These are phyloP conservation scores for Cryptocephalus moraei DNA, from an alignment of 2,888 invertebrate species.

Conservation along the genomic window DNA sequence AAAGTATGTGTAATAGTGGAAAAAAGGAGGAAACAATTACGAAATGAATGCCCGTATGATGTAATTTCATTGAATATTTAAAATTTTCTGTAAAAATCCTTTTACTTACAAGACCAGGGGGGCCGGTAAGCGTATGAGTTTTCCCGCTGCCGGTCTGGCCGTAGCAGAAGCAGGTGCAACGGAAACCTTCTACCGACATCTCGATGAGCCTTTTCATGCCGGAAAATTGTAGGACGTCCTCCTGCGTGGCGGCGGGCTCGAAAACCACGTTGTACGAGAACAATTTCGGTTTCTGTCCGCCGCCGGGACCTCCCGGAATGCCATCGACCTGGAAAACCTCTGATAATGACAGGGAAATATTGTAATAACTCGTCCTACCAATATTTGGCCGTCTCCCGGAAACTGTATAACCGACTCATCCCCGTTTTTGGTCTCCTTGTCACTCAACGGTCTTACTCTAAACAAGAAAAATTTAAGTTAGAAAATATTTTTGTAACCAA, in stretches of 20 bases:
- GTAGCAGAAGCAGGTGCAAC: slow-evolving; percentile 90
- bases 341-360: neutral
- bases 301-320: slow-evolving; percentile 39
- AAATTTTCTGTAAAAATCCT: neutral
- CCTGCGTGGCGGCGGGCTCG: slow-evolving; percentile 78
- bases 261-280: slow-evolving; percentile 94
- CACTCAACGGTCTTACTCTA: slow-evolving; percentile 74
- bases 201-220: slow-evolving; percentile 84
- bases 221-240: slow-evolving; percentile 80
- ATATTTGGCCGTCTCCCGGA: slow-evolving; percentile 82
- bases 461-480: neutral
- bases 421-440: slow-evolving; percentile 58
- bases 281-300: slow-evolving; percentile 66
- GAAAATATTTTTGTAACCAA: neutral
- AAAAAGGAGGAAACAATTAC: too few relatives aligned
- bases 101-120: slow-evolving; percentile 65
- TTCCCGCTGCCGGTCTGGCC: slow-evolving; percentile 96
- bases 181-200: slow-evolving; percentile 91
- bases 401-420: slow-evolving; percentile 68
- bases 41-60: too few relatives aligned
- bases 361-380: slow-evolving; percentile 29
- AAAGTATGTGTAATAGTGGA: too few relatives aligned
- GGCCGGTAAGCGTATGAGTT: slow-evolving; percentile 91
- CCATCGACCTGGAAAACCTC: slow-evolving; percentile 37
- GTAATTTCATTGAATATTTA: too few relatives aligned